Conservation (phyloP, 2,888 invertebrate genomes). For the Uloborus plumipes region DNA sequence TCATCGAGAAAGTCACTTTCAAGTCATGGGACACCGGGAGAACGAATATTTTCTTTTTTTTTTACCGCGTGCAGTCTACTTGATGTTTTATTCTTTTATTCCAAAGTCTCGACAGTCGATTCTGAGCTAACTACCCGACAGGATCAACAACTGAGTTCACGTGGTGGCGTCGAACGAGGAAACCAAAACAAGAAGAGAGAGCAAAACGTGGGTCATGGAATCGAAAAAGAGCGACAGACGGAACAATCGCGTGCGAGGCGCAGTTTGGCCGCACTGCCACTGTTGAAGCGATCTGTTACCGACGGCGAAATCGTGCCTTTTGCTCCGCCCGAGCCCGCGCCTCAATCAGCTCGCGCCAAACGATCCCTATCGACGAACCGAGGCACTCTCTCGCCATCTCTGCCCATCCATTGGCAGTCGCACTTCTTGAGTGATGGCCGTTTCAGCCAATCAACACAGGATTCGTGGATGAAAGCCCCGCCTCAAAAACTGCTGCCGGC, state of each 20-base stretch:
- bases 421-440: conserved; percentile 22
- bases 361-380: conserved; percentile 32
- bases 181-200: too few species aligned
- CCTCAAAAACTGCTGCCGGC: conserved; percentile 10
- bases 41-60: conserved; percentile 6
- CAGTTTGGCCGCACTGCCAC: conserved; percentile 38
- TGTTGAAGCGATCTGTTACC: conserved; percentile 35
- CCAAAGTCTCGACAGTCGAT: too few species aligned
- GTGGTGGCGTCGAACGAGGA: too few species aligned
- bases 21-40: too few species aligned
- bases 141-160: too few species aligned
- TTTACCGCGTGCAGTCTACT: not conserved
- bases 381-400: not conserved
- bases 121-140: too few species aligned
- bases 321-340: conserved; percentile 34
- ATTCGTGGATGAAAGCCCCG: not conserved
- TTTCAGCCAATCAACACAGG: conserved; percentile 4
- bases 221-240: not conserved
- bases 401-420: conserved; percentile 11
- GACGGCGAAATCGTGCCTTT: conserved; percentile 20
- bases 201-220: too few species aligned
- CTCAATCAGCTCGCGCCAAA: conserved; percentile 7
- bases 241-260: conserved; percentile 28
- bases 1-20: too few species aligned
- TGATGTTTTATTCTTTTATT: not conserved